These are phyloP conservation scores for Ditylenchus weischeri DNA, from an alignment of 2,888 invertebrate genomes.

Conservation along the genomic window DNA sequence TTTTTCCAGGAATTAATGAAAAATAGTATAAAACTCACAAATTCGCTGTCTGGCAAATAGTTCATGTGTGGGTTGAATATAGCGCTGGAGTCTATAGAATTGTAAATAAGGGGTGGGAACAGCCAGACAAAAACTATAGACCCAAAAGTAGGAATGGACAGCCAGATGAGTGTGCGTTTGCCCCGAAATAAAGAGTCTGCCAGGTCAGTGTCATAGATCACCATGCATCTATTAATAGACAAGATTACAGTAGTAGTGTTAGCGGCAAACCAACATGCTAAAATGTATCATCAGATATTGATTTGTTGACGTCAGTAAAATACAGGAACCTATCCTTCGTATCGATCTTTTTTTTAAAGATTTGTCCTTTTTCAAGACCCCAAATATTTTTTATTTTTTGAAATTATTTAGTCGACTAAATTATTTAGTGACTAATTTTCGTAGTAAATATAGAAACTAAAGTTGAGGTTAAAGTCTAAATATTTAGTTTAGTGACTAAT, in stretches of 20 bases:
- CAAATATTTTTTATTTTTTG: too few relatives aligned
- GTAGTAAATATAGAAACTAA: too few relatives aligned
- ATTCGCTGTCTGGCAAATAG: slow-evolving; percentile 6
- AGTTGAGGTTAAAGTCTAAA: too few relatives aligned
- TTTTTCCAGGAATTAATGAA: background rate
- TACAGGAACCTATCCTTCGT: too few relatives aligned
- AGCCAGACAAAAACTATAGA: background rate
- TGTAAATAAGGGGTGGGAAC: background rate
- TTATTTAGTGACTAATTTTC: too few relatives aligned
- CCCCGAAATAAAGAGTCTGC: background rate
- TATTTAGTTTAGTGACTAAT: too few relatives aligned
- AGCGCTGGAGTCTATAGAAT: slow-evolving; percentile 1
- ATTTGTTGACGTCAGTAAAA: too few relatives aligned
- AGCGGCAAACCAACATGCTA: slow-evolving; percentile 4
- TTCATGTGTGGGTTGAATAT: slow-evolving; percentile 8
- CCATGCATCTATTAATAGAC: slow-evolving; percentile 1
- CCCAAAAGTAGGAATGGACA: background rate
- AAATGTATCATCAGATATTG: too few relatives aligned
- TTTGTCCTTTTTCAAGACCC: too few relatives aligned
- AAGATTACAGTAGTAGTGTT: slow-evolving; percentile 4
- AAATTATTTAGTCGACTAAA: too few relatives aligned
- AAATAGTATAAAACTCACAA: background rate
- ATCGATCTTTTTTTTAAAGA: too few relatives aligned
- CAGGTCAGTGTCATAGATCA: background rate
- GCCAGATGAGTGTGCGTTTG: background rate